Evolutionary conservation across 2,888 invertebrate species (phyloP).

Genomic region (Frankliniella fusca): DNA sequence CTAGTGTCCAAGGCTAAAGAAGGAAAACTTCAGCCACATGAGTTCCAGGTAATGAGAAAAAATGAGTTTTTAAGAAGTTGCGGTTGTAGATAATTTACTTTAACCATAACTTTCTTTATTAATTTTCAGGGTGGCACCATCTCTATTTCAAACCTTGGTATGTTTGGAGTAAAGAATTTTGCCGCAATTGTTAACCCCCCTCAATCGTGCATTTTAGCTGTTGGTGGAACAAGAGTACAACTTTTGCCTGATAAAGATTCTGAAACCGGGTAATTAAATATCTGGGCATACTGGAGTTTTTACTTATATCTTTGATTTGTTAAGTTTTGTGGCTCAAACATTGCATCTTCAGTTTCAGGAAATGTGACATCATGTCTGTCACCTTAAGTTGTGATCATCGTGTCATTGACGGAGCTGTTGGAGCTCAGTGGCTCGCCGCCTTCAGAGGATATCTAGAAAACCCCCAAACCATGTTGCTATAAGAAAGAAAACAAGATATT

Average conservation of each 20-base stretch:
- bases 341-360: slow-evolving; percentile 57
- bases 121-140: slow-evolving; percentile 77
- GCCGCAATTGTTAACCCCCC: slow-evolving; percentile 95
- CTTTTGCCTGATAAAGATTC: slow-evolving; percentile 68
- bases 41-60: slow-evolving; percentile 64
- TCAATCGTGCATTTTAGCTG: slow-evolving; percentile 88
- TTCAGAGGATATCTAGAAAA: slow-evolving; percentile 87
- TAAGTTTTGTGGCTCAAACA: not conserved
- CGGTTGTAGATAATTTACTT: too few species aligned
- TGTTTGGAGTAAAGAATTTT: slow-evolving; percentile 87
- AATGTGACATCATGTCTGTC: slow-evolving; percentile 75
- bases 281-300: not conserved
- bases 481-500: slow-evolving; percentile 43
- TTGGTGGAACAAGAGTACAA: slow-evolving; percentile 74
- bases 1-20: slow-evolving; percentile 83
- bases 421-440: slow-evolving; percentile 89
- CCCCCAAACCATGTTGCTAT: slow-evolving; percentile 90
- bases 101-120: not conserved
- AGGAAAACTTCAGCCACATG: slow-evolving; percentile 84
- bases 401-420: slow-evolving; percentile 96
- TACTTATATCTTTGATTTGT: slow-evolving; percentile 26
- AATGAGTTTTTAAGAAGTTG: not conserved
- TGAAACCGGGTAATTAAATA: slow-evolving; percentile 64
- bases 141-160: slow-evolving; percentile 90
- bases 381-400: slow-evolving; percentile 97